Conservation (phyloP, 2,113 vertebrate genomes). For the Hypomesus transpacificus region DNA sequence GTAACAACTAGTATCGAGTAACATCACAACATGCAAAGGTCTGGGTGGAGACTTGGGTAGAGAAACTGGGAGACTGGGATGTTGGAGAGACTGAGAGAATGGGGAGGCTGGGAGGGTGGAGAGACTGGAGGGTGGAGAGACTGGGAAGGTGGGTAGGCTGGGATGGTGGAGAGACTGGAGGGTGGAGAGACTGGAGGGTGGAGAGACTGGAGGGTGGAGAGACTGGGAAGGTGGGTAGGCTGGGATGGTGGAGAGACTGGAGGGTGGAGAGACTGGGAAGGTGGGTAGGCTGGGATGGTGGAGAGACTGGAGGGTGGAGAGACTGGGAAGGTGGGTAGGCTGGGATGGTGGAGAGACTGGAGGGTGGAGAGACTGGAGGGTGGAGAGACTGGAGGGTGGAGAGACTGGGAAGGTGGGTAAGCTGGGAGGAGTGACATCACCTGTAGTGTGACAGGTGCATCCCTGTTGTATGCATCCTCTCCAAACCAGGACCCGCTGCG, state of each 20-base stretch:
- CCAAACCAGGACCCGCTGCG: conserved; percentile 54
- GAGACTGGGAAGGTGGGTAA: background rate
- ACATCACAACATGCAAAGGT: too few species aligned
- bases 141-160: too few species aligned
- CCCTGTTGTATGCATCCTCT: conserved; percentile 68
- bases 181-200: too few species aligned
- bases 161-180: too few species aligned
- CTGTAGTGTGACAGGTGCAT: conserved; percentile 78
- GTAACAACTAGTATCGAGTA: too few species aligned
- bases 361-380: background rate
- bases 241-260: background rate
- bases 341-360: too few species aligned
- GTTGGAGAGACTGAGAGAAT: too few species aligned
- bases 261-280: background rate
- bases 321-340: background rate
- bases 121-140: background rate
- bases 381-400: background rate
- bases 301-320: background rate
- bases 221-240: background rate
- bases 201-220: too few species aligned
- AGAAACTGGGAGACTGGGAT: background rate
- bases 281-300: too few species aligned
- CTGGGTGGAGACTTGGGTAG: too few species aligned
- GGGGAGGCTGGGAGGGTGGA: background rate
- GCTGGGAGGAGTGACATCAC: conserved; percentile 52